Conservation (phyloP, 1,140 invertebrate genomes). For the Aphelinus certus region DNA sequence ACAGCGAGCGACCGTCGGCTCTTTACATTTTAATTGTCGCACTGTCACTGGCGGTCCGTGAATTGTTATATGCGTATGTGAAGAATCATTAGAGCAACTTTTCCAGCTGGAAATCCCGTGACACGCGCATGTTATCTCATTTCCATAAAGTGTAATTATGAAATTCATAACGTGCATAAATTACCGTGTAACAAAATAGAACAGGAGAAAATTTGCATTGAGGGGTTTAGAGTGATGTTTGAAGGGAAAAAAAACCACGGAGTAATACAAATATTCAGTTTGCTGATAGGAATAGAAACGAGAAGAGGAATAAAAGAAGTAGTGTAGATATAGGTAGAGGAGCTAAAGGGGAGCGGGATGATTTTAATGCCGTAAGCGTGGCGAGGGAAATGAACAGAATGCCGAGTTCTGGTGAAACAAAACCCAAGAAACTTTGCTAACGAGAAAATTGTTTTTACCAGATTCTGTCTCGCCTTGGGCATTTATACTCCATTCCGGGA, state of each 20-base stretch:
- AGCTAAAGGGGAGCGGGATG: not conserved
- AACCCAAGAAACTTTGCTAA: constrained; percentile 40
- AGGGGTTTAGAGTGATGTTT: not conserved
- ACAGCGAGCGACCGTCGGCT: no score
- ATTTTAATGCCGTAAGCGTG: constrained; percentile 34
- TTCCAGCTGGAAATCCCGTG: no score
- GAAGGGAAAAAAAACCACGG: constrained; percentile 4
- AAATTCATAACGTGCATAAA: no score
- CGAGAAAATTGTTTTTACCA: constrained; percentile 39
- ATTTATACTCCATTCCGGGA: constrained; percentile 13
- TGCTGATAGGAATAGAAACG: not conserved
- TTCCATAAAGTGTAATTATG: no score
- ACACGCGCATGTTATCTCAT: no score
- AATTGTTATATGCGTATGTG: no score
- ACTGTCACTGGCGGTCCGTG: no score
- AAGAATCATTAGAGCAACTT: no score
- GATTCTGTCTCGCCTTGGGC: constrained; percentile 27
- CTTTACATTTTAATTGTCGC: no score
- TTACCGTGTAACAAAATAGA: not conserved
- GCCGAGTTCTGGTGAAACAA: constrained; percentile 23
- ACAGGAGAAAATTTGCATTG: no score
- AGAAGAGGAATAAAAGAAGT: not conserved
- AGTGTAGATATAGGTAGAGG: not conserved
- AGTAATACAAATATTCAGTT: no score
- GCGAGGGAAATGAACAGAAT: constrained; percentile 34